Percentiles rank a stretch among this genome's conserved stretches.
Conservation (phyloP, 2,113 vertebrate genomes). For the Oplegnathus fasciatus region DNA sequence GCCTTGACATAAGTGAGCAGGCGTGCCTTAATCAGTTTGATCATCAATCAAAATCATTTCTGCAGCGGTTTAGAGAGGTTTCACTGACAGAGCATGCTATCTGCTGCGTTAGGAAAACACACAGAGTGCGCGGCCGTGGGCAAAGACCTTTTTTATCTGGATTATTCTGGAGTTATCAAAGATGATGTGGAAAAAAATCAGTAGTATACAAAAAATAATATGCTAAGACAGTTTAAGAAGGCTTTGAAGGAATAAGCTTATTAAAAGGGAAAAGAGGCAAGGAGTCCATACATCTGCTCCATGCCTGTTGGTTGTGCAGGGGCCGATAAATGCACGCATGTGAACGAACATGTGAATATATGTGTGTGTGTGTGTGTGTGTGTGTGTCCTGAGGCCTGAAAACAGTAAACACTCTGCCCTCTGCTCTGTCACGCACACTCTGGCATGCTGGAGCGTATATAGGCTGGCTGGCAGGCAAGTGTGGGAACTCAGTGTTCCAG, state of each 20-base stretch:
- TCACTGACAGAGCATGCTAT: background rate
- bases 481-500: slow-evolving; percentile 70
- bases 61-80: background rate
- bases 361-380: background rate
- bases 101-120: background rate
- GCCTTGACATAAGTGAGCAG: background rate
- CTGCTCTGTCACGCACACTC: slow-evolving; percentile 45
- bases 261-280: background rate
- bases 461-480: slow-evolving; percentile 45
- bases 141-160: slow-evolving; percentile 19
- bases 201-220: background rate
- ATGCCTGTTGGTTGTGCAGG: background rate
- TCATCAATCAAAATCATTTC: slow-evolving; percentile 5
- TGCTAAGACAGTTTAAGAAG: background rate
- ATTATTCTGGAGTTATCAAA: slow-evolving; percentile 33
- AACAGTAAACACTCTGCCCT: slow-evolving; percentile 22
- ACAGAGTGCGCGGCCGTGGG: background rate
- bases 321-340: background rate
- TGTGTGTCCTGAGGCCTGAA: slow-evolving; percentile 26
- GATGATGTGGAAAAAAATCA: slow-evolving; percentile 14
- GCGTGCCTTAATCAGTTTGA: slow-evolving; percentile 18
- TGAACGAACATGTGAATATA: background rate
- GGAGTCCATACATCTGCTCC: background rate
- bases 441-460: slow-evolving; percentile 25
- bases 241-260: slow-evolving; percentile 13